Conservation (phyloP, 2,888 invertebrate genomes). For the Theretra japonica region DNA sequence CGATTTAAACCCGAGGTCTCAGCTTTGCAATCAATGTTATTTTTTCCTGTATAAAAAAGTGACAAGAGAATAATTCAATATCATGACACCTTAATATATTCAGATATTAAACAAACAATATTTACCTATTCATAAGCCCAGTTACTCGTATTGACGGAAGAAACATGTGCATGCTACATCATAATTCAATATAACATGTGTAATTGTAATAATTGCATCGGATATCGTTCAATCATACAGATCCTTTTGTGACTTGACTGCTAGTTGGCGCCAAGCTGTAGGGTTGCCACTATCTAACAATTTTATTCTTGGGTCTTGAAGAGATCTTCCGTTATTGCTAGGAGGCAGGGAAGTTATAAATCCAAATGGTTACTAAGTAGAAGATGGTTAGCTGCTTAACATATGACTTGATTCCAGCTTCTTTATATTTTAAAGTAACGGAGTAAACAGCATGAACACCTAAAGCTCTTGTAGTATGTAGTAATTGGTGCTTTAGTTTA, state of each 20-base stretch:
- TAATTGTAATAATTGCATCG: constrained; percentile 19
- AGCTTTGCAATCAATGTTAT: no score
- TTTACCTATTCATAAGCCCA: constrained; percentile 3
- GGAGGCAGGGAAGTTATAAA: no score
- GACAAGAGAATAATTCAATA: no score
- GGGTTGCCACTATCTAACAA: constrained; percentile 2
- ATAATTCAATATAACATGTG: constrained; percentile 24
- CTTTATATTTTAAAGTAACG: no score
- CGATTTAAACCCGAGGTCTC: no score
- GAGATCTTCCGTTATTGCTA: background rate
- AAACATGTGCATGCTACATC: background rate
- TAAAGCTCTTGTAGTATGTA: no score
- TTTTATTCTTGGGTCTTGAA: background rate
- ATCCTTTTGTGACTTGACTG: constrained; percentile 26
- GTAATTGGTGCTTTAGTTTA: no score
- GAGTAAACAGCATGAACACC: no score
- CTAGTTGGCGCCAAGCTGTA: constrained; percentile 3
- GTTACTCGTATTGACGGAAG: constrained; percentile 24
- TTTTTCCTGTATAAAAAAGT: no score
- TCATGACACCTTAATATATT: background rate
- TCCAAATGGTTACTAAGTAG: no score
- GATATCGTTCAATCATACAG: constrained; percentile 28
- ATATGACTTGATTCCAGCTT: no score
- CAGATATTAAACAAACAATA: constrained; percentile 20
- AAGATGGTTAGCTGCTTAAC: no score